These are phyloP conservation scores for Porphyrio hochstetteri DNA, from an alignment of 2,113 vertebrate genomes.

Conservation along the genomic window DNA sequence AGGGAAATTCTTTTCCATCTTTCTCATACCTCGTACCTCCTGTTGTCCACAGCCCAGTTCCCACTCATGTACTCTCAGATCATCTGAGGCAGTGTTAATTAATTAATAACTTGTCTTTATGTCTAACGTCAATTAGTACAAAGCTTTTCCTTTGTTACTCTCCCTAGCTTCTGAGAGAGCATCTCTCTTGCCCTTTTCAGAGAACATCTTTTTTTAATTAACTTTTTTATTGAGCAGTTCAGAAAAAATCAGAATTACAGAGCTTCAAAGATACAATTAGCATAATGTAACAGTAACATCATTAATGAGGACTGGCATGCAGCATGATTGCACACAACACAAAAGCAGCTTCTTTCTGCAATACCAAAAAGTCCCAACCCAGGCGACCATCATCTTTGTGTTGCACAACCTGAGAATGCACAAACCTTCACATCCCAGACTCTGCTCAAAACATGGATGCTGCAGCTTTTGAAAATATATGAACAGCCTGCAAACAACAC, in stretches of 20 bases:
- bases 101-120: not conserved
- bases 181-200: not conserved
- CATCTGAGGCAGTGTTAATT: not conserved
- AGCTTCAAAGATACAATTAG: constrained; percentile 46
- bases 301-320: constrained; percentile 28
- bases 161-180: not conserved
- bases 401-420: not conserved
- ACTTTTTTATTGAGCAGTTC: constrained; percentile 23
- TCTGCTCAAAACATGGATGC: not conserved
- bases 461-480: not conserved
- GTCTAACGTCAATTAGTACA: not conserved
- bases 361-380: not conserved
- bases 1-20: not conserved
- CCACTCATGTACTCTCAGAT: not conserved
- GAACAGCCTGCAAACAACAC: not conserved
- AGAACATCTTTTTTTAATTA: constrained; percentile 48
- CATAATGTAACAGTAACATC: constrained; percentile 25
- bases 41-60: not conserved
- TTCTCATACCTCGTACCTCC: not conserved
- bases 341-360: constrained; percentile 23
- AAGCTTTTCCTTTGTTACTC: constrained; percentile 15
- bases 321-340: not conserved
- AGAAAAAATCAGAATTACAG: constrained; percentile 30
- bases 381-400: not conserved
- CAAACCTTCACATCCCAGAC: not conserved